Evolutionary conservation across 2,888 invertebrate genomes (phyloP), one percentile per base, ranked within the genome.

Genomic region (Prenolepis imparis): DNA sequence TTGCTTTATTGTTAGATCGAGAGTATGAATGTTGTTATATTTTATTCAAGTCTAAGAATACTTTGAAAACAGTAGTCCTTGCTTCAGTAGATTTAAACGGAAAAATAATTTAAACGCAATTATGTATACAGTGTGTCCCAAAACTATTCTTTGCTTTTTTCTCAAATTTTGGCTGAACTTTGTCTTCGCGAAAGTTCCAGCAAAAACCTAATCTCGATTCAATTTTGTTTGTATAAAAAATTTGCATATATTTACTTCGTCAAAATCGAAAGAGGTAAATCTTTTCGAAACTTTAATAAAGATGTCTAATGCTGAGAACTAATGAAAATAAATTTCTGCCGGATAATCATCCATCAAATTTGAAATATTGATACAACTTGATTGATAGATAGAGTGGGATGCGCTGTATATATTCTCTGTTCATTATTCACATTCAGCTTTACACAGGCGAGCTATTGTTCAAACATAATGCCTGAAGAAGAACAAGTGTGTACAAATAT

Each of bases 371-470:
- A 52, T 6, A 24, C 9, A 63, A 36, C 5, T 36, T 24, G 36
- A 72, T 39, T 24, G 3, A 52, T 12, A 18, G 48, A 44, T 12
- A 48, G 48, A 44, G 6, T 36, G 36, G 15, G 57, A 70, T 64
- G 11, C 70, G 15, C 39, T 77, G 70, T 64, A 36, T 44, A 52
- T 55, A 64, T 75, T 63, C 72, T 84, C 82, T 89, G 89, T 89
- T 88, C 85, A 88, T 84, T 89, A 89, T 89, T 89, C 88, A 89
- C 85, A 87, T 88, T 88, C 85, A 68, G 83, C 82, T 83, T 78
- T 32, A 68, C 52, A 59, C 61, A 85, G 63, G 48, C 68, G 32
- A 74, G 81, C 15, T 68, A 63, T 83, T 86, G 84, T 84, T 87
- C 66, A 85, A 87, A 88, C 28, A 9, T 84, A 86, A 84, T 84